Percentiles rank a stretch among this genome's conserved stretches.
These are phyloP conservation scores for Agapostemon virescens DNA, from an alignment of 2,888 invertebrate species.

Conservation along the genomic window DNA sequence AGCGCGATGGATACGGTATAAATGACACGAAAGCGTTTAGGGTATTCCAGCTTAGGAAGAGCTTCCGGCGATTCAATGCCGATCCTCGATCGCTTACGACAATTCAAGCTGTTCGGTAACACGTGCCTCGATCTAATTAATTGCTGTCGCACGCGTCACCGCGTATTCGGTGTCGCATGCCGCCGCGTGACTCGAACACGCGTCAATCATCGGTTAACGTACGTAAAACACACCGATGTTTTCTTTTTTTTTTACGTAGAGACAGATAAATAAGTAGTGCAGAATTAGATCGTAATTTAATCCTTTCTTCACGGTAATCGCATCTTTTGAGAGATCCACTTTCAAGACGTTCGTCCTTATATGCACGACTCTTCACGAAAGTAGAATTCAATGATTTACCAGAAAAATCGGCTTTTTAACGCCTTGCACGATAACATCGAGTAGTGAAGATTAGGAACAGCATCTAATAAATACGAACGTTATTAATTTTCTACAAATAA, in stretches of 20 bases:
- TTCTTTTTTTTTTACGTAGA: background rate
- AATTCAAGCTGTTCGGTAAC: background rate
- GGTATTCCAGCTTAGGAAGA: background rate
- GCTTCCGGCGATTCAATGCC: background rate
- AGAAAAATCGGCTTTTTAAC: too few relatives aligned
- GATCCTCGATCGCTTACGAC: background rate
- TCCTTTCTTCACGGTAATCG: background rate
- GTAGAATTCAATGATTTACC: background rate
- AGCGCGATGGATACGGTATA: too few relatives aligned
- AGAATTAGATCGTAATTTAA: too few relatives aligned
- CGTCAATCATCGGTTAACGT: background rate
- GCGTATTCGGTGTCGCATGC: background rate
- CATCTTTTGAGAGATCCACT: background rate
- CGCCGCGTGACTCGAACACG: constrained; percentile 1
- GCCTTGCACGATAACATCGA: too few relatives aligned
- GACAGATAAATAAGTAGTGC: background rate
- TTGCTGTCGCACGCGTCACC: background rate
- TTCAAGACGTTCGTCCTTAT: background rate
- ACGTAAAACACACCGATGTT: background rate
- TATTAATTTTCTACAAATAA: too few relatives aligned
- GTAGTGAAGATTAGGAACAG: too few relatives aligned
- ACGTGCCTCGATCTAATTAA: constrained; percentile 11
- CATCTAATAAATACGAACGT: too few relatives aligned
- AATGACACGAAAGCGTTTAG: background rate
- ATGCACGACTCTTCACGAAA: too few relatives aligned